phyloP scores from a whole-genome alignment of 2,888 invertebrate species.

The Cephus sareptanus region DNA sequence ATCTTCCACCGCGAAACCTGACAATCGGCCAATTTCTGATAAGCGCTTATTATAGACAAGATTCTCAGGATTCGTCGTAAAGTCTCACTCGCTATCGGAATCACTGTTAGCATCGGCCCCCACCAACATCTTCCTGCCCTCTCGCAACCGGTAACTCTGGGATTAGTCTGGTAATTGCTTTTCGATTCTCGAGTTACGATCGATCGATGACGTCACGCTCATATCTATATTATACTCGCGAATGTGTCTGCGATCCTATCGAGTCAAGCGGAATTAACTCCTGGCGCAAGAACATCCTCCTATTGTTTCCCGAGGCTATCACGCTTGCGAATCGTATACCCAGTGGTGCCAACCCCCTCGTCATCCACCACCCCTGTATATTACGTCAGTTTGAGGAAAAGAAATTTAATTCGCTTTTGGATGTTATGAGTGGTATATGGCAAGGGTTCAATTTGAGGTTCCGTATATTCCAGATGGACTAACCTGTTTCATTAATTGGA shows the following conservation, averaged over 20 bases:
- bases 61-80: conserved; percentile 25
- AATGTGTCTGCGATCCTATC: not conserved
- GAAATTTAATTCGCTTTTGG: not conserved
- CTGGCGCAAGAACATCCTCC: not conserved
- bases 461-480: not conserved
- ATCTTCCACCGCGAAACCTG: not conserved
- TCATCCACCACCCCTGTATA: not conserved
- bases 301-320: not conserved
- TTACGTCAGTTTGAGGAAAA: not conserved
- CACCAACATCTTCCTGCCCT: not conserved
- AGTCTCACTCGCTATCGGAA: conserved; percentile 16
- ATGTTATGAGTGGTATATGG: not conserved
- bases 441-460: not conserved
- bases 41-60: conserved; percentile 41
- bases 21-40: conserved; percentile 39
- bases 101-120: not conserved
- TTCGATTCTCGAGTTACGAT: conserved; percentile 22
- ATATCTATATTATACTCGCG: not conserved
- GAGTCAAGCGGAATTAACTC: not conserved
- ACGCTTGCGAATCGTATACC: conserved; percentile 4
- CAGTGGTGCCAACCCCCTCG: not conserved
- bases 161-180: conserved; percentile 50
- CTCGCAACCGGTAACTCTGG: conserved; percentile 18
- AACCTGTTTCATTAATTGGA: not conserved
- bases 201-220: not conserved